Evolutionary conservation across 2,888 invertebrate species (phyloP), one percentile per base, ranked within the genome.

Genomic region (Punctoribates punctum): DNA sequence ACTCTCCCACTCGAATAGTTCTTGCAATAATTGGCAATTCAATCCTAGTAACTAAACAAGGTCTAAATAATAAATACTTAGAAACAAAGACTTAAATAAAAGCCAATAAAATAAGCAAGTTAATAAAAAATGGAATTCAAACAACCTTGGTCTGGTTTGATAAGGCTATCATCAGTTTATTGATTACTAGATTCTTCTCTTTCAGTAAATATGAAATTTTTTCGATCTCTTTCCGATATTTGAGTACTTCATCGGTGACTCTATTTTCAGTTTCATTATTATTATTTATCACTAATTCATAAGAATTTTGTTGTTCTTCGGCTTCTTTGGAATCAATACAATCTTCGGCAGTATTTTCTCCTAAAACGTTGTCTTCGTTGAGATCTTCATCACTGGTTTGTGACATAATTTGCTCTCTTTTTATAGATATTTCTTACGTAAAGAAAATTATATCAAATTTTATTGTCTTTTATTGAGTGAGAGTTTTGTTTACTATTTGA

Each of bases 201-300:
- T 60, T 60, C 60, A 60, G 8, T 60, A 60, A 27, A 13, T 60
- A 60, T 27, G 60, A 60, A 27, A 60, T 60, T 27, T 27, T 60
- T 27, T 60, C 25, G 15, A 60, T 60, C 17, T 60, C 60, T 13
- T 27, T 23, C 60, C 27, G 6, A 15, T 60, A 60, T 27, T 60
- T 60, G 11, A 13, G 3, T 3, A 60, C 27, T 27, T 60, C 60
- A 25, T 60, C 60, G 27, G 4, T 60, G 27, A 60, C 9, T 60
- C 23, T 27, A 9, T 60, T 17, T 20, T 60, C 60, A 17, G 6
- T 27, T 27, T 60, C 27, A 60, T 27, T 27, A 60, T 60, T 60
- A n/a, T n/a, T n/a, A n/a, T n/a, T n/a, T n/a, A 27, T 60, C 60
- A 27, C 27, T 27, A 13, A 27, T 5, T 60, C 60, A 60, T 25